phyloP scores from a whole-genome alignment of 2,113 vertebrate genomes.

The Pantherophis guttatus region DNA sequence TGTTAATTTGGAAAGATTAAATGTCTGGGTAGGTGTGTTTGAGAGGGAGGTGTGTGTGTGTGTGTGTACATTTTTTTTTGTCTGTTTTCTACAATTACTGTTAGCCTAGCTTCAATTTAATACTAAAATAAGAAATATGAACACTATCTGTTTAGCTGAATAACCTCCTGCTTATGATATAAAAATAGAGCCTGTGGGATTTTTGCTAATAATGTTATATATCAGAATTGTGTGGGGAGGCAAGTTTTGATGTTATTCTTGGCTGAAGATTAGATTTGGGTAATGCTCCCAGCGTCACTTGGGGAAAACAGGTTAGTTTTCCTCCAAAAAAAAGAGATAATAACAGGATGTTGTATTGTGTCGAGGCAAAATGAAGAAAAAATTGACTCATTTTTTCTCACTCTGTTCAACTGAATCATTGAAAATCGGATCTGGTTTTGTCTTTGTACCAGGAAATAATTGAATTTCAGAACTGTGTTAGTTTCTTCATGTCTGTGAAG shows the following conservation, averaged over 20 bases:
- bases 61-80: background rate
- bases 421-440: background rate
- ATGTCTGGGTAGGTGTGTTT: background rate
- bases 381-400: background rate
- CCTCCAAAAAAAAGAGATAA: background rate
- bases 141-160: background rate
- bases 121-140: background rate
- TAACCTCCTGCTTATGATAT: background rate
- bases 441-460: constrained; percentile 10
- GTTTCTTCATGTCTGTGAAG: background rate
- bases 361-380: constrained; percentile 31
- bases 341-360: background rate
- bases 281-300: background rate
- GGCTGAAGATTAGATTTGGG: constrained; percentile 21
- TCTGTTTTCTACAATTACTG: background rate
- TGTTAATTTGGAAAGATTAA: background rate
- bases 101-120: background rate
- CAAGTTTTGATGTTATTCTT: constrained; percentile 1
- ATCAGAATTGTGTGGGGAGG: background rate
- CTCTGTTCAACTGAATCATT: constrained; percentile 3
- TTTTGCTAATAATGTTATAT: constrained; percentile 16
- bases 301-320: constrained; percentile 22
- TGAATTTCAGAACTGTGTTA: background rate
- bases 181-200: background rate
- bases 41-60: background rate